Evolutionary conservation across 1,140 invertebrate genomes (phyloP), one percentile per base, ranked within the genome.

Genomic region (Apis laboriosa): DNA sequence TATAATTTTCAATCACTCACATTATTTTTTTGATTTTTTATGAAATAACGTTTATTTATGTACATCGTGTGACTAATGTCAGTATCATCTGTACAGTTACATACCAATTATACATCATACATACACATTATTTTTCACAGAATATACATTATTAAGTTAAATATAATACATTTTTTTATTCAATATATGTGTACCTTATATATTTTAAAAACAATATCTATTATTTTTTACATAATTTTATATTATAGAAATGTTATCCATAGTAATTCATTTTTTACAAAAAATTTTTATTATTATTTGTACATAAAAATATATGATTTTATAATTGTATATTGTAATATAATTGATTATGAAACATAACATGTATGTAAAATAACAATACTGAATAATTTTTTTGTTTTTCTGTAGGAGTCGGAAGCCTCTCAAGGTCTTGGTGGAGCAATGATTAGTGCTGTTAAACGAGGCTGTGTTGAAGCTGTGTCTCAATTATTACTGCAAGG

Each of bases 401-500:
- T 80, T 90, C 84, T 89, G 80, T 88, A 94, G 93, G 93, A 94
- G 81, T 93, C 92, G 73, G 93, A 94, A 92, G 87, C 91, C 82
- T 93, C 90, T 90, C 91, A 94, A 84, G 92, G 92, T 91, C 91
- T 94, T 74, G 90, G 92, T 84, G 91, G 91, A 91, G 91, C 92
- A 89, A 92, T 94, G 84, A 92, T 93, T 84, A 94, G 91, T 86
- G 93, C 93, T 84, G 93, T 93, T 64, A 94, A 92, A 85, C 92
- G 94, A 80, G 92, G 93, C 83, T 94, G 93, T 84, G 79, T 94
- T 77, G 92, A 94, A 89, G 91, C 92, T 81, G 92, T 94, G 60
- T 94, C 91, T 84, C 93, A 92, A 74, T 92, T 94, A 80, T 93
- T 98, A 53, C 95, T 97, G 88, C 95, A 96, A 90, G 97, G 96